Base-by-base conservation (phyloP, 2,113 vertebrate genomes). In the Hippoglossus stenolepis region DNA sequence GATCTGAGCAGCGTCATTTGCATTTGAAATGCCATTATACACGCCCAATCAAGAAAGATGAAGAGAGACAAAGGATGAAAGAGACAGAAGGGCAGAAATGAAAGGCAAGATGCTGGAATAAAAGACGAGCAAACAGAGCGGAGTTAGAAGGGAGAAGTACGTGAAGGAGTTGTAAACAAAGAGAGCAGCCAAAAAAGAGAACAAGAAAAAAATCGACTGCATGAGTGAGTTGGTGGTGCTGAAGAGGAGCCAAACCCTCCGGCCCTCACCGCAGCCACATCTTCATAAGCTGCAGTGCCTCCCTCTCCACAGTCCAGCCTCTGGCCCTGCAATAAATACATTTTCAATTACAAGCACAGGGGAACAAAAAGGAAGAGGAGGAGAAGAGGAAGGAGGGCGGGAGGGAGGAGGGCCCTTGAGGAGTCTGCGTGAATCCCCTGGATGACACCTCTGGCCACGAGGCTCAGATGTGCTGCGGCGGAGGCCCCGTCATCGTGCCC, bases 241-340 rank as follows among this genome's bases (percentile, higher is more conserved):
- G 91, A 90, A 89, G 83, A 87, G 70, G 68, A 90, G 91, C 90
- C 89, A 91, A 90, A 79, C 87, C 92, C 89, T 75, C 81, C 80
- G 31, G 87, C 85, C 70, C 65, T 87, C 80, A 92, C 17, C 18
- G 47, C 47, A 51, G 47, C 47, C 47, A 51, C 47, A 51, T 15
- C 47, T 51, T 51, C 47, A 51, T 15, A 51, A 18, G 81, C 87
- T 90, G 80, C 83, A 84, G 80, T 11, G 35, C 83, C 87, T 84
- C 83, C 75, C 77, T 80, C 77, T 89, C 53, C 73, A 65, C 73
- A 76, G 80, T 73, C 73, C 74, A 84, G 89, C 88, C 92, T 73
- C 82, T 73, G 80, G 91, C 79, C 82, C 73, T 86, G 91, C 84
- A 91, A 85, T 92, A 92, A 94, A 92, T 91, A 89, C 86, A 92